phyloP scores from a whole-genome alignment of 1,140 invertebrate genomes.

The silkworm (Bombyx mori) region ASM3026992v2 NC_085118.1:11587501-11588000 shows the following conservation, averaged over 20 bases:
- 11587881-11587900: conserved; percentile 22
- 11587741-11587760: conserved; percentile 67
- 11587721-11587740: conserved; percentile 63
- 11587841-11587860: conserved; percentile 35
- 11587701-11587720: conserved; percentile 71
- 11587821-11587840: conserved; percentile 54
- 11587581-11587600: conserved; percentile 41
- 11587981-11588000: too few species aligned
- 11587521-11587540: conserved; percentile 37
- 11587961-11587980: conserved; percentile 7
- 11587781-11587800: conserved; percentile 67
- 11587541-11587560: conserved; percentile 50
- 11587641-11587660: conserved; percentile 41
- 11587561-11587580: conserved; percentile 61
- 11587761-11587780: conserved; percentile 69
- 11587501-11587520: conserved; percentile 30
- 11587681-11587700: conserved; percentile 60
- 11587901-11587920: too few species aligned
- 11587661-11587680: conserved; percentile 43
- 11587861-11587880: conserved; percentile 21
- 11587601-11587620: conserved; percentile 29
- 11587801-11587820: conserved; percentile 67
- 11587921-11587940: too few species aligned
- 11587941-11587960: too few species aligned
- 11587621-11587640: conserved; percentile 46